phyloP scores from a whole-genome alignment of 2,888 invertebrate species.

The Toxonevra muliebris region DNA sequence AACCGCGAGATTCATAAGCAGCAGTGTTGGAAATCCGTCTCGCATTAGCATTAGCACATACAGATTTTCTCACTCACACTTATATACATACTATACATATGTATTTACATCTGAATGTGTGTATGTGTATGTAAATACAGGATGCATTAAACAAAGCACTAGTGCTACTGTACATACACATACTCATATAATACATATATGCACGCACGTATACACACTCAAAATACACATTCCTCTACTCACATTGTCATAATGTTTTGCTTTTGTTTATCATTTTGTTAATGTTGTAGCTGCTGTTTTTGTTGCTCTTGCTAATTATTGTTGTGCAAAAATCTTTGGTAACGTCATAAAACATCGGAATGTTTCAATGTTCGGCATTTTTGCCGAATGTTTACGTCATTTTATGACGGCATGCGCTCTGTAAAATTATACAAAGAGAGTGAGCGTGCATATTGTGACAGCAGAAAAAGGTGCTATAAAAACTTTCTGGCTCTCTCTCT shows the following conservation, averaged over 20 bases:
- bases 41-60: too few relatives aligned
- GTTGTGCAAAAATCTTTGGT: conserved; percentile 24
- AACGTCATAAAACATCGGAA: too few relatives aligned
- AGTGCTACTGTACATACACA: too few relatives aligned
- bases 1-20: too few relatives aligned
- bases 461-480: too few relatives aligned
- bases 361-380: conserved; percentile 17
- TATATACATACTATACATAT: conserved; percentile 46
- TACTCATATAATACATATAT: too few relatives aligned
- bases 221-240: not conserved
- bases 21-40: too few relatives aligned
- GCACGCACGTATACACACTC: too few relatives aligned
- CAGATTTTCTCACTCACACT: conserved; percentile 31
- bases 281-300: conserved; percentile 32
- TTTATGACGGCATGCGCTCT: not conserved
- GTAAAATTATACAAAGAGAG: too few relatives aligned
- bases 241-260: not conserved
- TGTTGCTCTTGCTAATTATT: conserved; percentile 6
- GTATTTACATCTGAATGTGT: conserved; percentile 1
- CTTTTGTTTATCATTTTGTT: not conserved
- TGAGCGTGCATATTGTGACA: too few relatives aligned
- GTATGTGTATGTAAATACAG: conserved; percentile 1
- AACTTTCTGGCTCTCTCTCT: conserved; percentile 1
- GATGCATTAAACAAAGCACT: too few relatives aligned
- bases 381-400: not conserved